Percentiles rank a stretch among this genome's conserved stretches.
These are phyloP conservation scores for Collichthys lucidus DNA, from an alignment of 2,113 vertebrate species.

Conservation along the genomic window DNA sequence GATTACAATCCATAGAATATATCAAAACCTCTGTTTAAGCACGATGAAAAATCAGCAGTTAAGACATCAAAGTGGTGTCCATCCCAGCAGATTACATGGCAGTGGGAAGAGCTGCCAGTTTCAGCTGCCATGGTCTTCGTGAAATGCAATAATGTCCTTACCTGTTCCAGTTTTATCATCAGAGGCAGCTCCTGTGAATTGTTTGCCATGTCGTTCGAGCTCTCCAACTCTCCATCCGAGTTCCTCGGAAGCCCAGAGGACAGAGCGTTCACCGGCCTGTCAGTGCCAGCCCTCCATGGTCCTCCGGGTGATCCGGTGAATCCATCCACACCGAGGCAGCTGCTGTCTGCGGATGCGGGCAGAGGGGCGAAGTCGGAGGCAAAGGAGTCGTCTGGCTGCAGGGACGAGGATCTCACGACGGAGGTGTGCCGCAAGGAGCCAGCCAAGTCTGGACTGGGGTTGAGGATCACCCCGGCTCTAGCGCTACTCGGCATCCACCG, in stretches of 20 bases:
- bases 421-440: slow-evolving; percentile 65
- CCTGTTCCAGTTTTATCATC: slow-evolving; percentile 90
- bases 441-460: slow-evolving; percentile 76
- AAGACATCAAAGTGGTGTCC: background rate
- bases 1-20: background rate
- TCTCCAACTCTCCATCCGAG: slow-evolving; percentile 50
- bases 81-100: background rate
- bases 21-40: background rate
- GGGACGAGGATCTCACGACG: slow-evolving; percentile 12
- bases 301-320: slow-evolving; percentile 13
- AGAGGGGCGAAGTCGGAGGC: slow-evolving; percentile 77
- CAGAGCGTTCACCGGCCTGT: background rate
- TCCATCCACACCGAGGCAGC: slow-evolving; percentile 74
- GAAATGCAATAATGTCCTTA: slow-evolving; percentile 56
- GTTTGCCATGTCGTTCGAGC: slow-evolving; percentile 50
- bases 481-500: slow-evolving; percentile 86
- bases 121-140: background rate
- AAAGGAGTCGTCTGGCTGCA: slow-evolving; percentile 77
- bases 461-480: slow-evolving; percentile 90
- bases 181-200: slow-evolving; percentile 79
- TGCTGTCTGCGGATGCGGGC: slow-evolving; percentile 83
- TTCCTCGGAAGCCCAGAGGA: background rate
- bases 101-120: background rate
- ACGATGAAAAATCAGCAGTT: background rate
- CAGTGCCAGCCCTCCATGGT: slow-evolving; percentile 28